Evolutionary conservation across 23 tunicate species (phyloP).

Genomic region (Phallusia fumigata): DNA sequence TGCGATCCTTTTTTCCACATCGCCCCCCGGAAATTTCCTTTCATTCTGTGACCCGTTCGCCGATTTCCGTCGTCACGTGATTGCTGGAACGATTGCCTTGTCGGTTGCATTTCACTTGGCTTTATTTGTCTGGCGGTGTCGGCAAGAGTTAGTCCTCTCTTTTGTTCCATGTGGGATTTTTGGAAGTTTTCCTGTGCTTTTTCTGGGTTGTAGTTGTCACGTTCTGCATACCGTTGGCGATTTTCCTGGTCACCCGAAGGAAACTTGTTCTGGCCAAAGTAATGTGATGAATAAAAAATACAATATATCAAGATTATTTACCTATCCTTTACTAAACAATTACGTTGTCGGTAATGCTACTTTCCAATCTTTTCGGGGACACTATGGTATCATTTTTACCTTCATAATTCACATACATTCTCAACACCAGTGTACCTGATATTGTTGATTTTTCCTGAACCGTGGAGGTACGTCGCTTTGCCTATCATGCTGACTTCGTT

Average conservation of each 20-base stretch:
- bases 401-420: too few relatives aligned
- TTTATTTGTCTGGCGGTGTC: constrained; percentile 28
- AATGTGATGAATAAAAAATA: too few relatives aligned
- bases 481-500: background rate
- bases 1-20: constrained; percentile 34
- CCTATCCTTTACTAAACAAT: too few relatives aligned
- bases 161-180: background rate
- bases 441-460: constrained; percentile 22
- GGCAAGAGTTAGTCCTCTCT: constrained; percentile 24
- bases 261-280: too few relatives aligned
- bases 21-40: too few relatives aligned
- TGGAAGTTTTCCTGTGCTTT: background rate
- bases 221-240: background rate
- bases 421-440: background rate
- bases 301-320: too few relatives aligned
- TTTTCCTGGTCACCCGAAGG: too few relatives aligned
- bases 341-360: too few relatives aligned
- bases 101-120: background rate
- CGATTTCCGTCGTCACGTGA: background rate
- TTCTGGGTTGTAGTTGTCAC: background rate
- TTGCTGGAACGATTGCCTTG: background rate
- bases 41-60: too few relatives aligned
- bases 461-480: constrained; percentile 27
- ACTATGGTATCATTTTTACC: too few relatives aligned
- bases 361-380: too few relatives aligned